Base-by-base conservation (phyloP, 2,797 vertebrate species). In the Liparis tanakae region DNA sequence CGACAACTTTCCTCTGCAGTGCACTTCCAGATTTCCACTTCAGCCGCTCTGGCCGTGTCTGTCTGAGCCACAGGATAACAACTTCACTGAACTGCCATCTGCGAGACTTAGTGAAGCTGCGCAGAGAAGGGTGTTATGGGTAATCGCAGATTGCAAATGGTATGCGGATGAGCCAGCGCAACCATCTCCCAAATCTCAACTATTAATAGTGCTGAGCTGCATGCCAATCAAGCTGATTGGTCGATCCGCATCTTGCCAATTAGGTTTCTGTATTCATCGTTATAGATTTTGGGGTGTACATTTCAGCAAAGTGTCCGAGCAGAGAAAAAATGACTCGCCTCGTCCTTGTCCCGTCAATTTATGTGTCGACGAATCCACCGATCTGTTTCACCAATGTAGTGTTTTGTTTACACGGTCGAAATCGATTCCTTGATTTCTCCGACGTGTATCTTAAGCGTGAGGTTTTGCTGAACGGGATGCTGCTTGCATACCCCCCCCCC, bases 1-100 rank as follows among this genome's bases (percentile, higher is more conserved):
- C 69, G 67, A 70, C 69, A 65, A 70, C 61, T 64, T 76, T 62
- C 71, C 34, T 80, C 79, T 62, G 61, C 63, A 65, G 72, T 64
- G 58, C 25, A n/a, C 41, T 59, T 20, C 41, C 51, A 58, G 37
- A 60, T 46, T 60, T 53, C 66, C 48, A 53, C 46, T 39, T 58
- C 4, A 8, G 62, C 74, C 53, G 5, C 44, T 55, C n/a, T 9
- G 6, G 36, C 34, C 36, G 39, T 9, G 30, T 20, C 46, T 62
- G 33, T 55, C 62, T 55, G 33, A 14, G 56, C 37, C 33, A 20
- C 34, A 10, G 56, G 55, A 59, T 18, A 50, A 36, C 5, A 13
- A 54, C 37, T 62, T 36, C 1, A 48, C 55, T 67, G 12, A 56
- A n/a, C 15, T 44, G 53, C 17, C 13, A 0, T 22, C 1, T 37